These are phyloP conservation scores for Alviniconcha marisindica DNA, from an alignment of 1,140 invertebrate genomes.

Conservation along the genomic window DNA sequence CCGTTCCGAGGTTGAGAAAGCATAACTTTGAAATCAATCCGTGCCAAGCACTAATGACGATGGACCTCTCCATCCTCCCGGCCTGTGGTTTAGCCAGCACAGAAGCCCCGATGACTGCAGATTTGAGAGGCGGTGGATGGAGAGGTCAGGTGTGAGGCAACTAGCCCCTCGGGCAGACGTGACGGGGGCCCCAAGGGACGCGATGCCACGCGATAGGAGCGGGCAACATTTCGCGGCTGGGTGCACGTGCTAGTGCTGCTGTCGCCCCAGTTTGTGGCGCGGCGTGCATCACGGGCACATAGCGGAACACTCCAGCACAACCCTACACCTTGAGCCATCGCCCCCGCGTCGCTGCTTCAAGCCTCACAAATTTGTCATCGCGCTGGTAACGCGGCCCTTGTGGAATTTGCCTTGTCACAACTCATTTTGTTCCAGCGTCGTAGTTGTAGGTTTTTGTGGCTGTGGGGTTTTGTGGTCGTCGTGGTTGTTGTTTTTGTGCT, in stretches of 20 bases:
- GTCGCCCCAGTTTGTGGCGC: not conserved
- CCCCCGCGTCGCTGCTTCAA: not conserved
- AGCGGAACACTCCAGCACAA: constrained; percentile 5
- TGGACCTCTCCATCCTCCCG: too few species aligned
- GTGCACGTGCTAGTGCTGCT: not conserved
- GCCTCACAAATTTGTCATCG: not conserved
- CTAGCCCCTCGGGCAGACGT: too few species aligned
- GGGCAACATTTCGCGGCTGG: constrained; percentile 18
- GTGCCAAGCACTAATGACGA: too few species aligned
- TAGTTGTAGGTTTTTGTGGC: not conserved
- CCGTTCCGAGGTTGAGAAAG: too few species aligned
- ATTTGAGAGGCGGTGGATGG: too few species aligned
- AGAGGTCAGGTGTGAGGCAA: too few species aligned
- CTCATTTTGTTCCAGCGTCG: not conserved
- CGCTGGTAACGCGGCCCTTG: not conserved
- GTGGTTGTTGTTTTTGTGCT: too few species aligned
- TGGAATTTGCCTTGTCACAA: not conserved
- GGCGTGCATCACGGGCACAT: constrained; percentile 9
- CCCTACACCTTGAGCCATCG: not conserved
- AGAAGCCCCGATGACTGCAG: too few species aligned
- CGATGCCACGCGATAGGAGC: constrained; percentile 9
- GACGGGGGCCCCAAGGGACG: not conserved
- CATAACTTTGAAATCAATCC: too few species aligned
- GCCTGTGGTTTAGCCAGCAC: too few species aligned
- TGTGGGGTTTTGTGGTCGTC: not conserved